Base-by-base conservation (phyloP, 2,113 vertebrate genomes). In the Saguinus midas region DNA sequence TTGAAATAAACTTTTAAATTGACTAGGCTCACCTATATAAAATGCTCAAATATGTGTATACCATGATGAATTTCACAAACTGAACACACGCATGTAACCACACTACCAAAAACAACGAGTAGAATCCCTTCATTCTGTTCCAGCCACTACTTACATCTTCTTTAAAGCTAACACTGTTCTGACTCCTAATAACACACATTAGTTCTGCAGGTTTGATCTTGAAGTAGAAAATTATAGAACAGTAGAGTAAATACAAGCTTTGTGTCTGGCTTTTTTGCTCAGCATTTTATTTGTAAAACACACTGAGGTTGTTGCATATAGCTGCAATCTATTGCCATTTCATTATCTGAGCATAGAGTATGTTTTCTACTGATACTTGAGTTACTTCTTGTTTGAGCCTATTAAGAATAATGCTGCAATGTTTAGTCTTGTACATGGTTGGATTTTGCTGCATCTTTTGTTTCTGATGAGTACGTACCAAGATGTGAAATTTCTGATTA, bases 291-390 rank as follows among this genome's bases (percentile, higher is more conserved):
- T 82, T 64, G 58, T 43, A 40, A 35, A 52, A 35, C 5, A 16
- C 12, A 21, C 14, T 40, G 8, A 3, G 14, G 7, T 9, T 2
- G 12, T 68, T 23, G 5, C 21, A 27, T 50, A 6, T 55, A 52
- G 48, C 32, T 17, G 13, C 8, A 48, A 2, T 37, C 55, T 70
- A 5, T 57, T 61, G 5, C 20, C 32, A 21, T 5, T 86, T 40
- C 7, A 10, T 8, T 11, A 23, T 12, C 25, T 16, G 8, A 55
- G 18, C 48, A 61, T 18, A 29, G 1, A 9, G 2, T 6, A 5
- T 35, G 5, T 48, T 35, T 84, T 64, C 68, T 9, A 17, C 20
- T 12, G 29, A 5, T 32, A 35, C 29, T 58, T 68, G 12, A 2
- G 8, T 66, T 20, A 21, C 35, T 37, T 73, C n/a, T 72, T 21